These are phyloP conservation scores for Oreochromis niloticus DNA, from an alignment of 2,113 vertebrate genomes.

Conservation along the genomic window DNA sequence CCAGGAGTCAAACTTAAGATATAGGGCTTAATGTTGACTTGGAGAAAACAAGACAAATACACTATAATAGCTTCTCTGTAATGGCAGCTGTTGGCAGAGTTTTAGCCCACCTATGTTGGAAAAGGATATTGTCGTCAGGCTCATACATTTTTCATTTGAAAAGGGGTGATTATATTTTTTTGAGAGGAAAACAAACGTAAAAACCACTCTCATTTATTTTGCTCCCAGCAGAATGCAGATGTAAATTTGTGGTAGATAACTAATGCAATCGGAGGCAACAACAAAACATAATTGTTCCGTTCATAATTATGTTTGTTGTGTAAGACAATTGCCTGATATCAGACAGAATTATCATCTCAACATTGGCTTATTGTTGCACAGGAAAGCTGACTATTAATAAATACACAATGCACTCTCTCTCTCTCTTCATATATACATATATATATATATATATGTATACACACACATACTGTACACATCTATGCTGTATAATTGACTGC, in stretches of 20 bases:
- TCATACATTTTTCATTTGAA: background rate
- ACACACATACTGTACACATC: background rate
- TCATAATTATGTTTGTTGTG: background rate
- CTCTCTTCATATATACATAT: background rate
- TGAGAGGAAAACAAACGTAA: background rate
- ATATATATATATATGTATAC: background rate
- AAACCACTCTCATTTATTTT: background rate
- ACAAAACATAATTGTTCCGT: background rate
- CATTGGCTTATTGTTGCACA: background rate
- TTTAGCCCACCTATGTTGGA: background rate
- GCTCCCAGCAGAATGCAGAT: background rate
- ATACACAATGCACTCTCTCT: background rate
- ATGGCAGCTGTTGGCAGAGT: background rate
- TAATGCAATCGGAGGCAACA: background rate
- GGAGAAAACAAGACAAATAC: background rate
- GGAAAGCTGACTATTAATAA: background rate
- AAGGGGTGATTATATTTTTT: background rate
- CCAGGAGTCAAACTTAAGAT: conserved; percentile 7
- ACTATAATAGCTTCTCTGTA: background rate
- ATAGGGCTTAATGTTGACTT: background rate
- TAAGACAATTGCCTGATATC: background rate
- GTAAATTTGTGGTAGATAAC: background rate
- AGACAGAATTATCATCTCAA: background rate
- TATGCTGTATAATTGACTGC: background rate
- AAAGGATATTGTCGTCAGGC: background rate